Base-by-base conservation (phyloP, 92 coral and sea anemone species). In the Epizoanthus rinbou region DNA sequence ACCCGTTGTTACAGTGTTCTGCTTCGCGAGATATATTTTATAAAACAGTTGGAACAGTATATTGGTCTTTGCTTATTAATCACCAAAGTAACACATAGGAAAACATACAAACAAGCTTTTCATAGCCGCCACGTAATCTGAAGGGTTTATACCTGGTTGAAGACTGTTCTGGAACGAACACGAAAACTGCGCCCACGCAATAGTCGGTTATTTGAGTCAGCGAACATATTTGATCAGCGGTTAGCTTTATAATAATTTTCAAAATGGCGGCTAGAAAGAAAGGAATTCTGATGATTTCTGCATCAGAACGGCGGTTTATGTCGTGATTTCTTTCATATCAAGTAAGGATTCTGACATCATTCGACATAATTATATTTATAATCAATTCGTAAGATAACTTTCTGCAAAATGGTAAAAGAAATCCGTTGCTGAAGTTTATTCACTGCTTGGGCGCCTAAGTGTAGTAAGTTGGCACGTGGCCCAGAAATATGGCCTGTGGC, bases 121-220 rank as follows among this genome's bases (percentile, higher is more conserved):
- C 92, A 66, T 91, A 84, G 89, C 57, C 63, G 65, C 85, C 56
- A 89, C 92, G 94, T 91, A 91, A 89, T 87, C 65, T 79, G 37
- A 72, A 47, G 68, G 63, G 50, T 31, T 68, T 64, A 15, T 41
- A 78, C 57, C 64, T 0, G 63, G 0, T 17, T 3, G 5, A 54
- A 54, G 82, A 78, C 63, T 2, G 63, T 21, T 69, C 91, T 66
- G 10, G 91, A 88, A 85, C 16, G 60, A 76, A 64, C 82, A 3
- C 28, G 37, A 64, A 14, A 64, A 69, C 43, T 73, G 57, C 83
- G 82, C 89, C 88, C 50, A 72, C 73, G 58, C 79, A 64, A 6
- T 53, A 25, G 41, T 64, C 65, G 15, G 14, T 7, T 9, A 8
- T 10, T 9, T 47, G 53, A 7, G 13, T 47, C 53, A 28, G 25